These are phyloP conservation scores for Drosophila ironensis DNA, from an alignment of 1,140 invertebrate genomes.

Conservation along the genomic window DNA sequence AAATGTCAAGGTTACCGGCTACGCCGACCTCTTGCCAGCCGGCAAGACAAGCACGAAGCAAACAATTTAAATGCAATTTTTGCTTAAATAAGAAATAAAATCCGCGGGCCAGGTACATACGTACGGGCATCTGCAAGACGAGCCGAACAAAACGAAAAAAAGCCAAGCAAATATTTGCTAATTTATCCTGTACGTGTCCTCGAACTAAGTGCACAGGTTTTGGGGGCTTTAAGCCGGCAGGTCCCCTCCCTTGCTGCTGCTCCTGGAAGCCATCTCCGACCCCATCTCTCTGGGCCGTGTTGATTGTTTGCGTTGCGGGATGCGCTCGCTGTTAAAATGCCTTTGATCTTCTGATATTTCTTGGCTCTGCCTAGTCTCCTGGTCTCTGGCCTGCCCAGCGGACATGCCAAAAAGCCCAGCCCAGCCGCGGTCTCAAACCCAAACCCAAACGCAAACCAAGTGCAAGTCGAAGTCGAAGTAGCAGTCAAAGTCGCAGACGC, in stretches of 20 bases:
- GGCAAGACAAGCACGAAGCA: constrained; percentile 39
- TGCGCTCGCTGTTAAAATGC: constrained; percentile 77
- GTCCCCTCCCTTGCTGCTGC: constrained; percentile 42
- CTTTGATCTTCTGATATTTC: constrained; percentile 80
- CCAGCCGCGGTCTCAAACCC: background rate
- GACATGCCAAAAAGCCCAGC: constrained; percentile 34
- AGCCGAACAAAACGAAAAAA: constrained; percentile 1
- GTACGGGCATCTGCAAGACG: constrained; percentile 5
- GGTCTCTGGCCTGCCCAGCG: constrained; percentile 11
- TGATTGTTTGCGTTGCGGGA: constrained; percentile 73
- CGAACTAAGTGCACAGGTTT: constrained; percentile 79
- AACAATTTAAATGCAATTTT: constrained; percentile 81
- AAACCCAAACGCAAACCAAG: background rate
- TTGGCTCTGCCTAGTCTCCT: constrained; percentile 15
- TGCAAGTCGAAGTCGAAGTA: background rate
- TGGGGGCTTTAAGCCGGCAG: constrained; percentile 62
- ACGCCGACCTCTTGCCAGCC: constrained; percentile 60
- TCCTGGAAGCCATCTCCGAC: constrained; percentile 3
- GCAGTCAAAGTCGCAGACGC: constrained; percentile 9
- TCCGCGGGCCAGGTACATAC: constrained; percentile 36
- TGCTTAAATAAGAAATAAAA: constrained; percentile 81
- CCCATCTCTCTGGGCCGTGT: constrained; percentile 51
- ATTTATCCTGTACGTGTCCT: constrained; percentile 80
- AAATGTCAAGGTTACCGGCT: constrained; percentile 76
- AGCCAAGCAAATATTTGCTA: constrained; percentile 80